Evolutionary conservation across 1,140 invertebrate species (phyloP).

Genomic region (Ptiloglossa arizonensis): DNA sequence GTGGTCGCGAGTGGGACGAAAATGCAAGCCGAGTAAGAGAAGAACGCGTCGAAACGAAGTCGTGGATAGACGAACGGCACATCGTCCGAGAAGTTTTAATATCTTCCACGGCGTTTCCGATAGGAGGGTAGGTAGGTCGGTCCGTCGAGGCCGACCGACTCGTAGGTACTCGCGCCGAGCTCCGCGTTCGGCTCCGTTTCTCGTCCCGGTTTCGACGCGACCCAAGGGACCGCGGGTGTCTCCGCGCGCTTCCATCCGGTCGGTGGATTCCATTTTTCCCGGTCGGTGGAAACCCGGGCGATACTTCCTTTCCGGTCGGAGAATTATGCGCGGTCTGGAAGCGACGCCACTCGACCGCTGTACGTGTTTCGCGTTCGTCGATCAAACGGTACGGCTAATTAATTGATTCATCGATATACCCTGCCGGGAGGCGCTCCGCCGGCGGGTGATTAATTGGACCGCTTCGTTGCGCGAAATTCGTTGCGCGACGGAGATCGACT

Average conservation of each 20-base stretch:
- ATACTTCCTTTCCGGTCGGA: slow-evolving; percentile 4
- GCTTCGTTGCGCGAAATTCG: slow-evolving; percentile 52
- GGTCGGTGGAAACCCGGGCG: too few relatives aligned
- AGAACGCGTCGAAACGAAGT: slow-evolving; percentile 18
- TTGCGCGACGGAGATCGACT: slow-evolving; percentile 52
- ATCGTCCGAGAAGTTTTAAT: slow-evolving; percentile 76
- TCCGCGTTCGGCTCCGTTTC: slow-evolving; percentile 46
- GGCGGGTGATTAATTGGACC: slow-evolving; percentile 58
- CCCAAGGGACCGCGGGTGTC: slow-evolving; percentile 49
- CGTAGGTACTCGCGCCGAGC: slow-evolving; percentile 38
- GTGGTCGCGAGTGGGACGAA: too few relatives aligned
- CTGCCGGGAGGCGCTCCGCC: slow-evolving; percentile 1
- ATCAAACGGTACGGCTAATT: slow-evolving; percentile 51
- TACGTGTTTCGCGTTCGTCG: slow-evolving; percentile 34
- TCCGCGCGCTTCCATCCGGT: slow-evolving; percentile 28
- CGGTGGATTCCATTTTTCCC: slow-evolving; percentile 26
- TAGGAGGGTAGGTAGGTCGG: slow-evolving; percentile 61
- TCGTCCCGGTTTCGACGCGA: slow-evolving; percentile 30
- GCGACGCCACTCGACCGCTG: slow-evolving; percentile 20
- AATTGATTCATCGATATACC: slow-evolving; percentile 54
- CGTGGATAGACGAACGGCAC: slow-evolving; percentile 65
- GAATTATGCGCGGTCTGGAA: slow-evolving; percentile 38
- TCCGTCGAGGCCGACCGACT: slow-evolving; percentile 66
- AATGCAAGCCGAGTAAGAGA: slow-evolving; percentile 16
- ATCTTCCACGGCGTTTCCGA: slow-evolving; percentile 70